phyloP scores from a whole-genome alignment of 2,888 invertebrate species.

The Amphimallon solstitiale region DNA sequence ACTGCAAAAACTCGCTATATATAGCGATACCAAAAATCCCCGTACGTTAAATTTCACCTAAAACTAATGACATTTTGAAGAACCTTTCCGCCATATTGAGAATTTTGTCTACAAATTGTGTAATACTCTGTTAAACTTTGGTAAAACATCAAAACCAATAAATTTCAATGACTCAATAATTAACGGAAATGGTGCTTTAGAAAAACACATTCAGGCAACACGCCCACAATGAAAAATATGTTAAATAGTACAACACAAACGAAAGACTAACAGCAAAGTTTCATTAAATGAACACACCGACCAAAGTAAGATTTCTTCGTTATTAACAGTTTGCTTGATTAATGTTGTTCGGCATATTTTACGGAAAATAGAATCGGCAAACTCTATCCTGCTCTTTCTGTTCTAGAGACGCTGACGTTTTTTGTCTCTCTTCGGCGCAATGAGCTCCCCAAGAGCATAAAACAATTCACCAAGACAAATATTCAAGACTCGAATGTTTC shows the following conservation, averaged over 20 bases:
- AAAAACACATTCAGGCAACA: no score
- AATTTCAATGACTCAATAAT: no score
- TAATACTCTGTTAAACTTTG: no score
- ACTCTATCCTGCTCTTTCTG: background rate
- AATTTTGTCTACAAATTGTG: no score
- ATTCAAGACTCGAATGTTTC: slow-evolving; percentile 24
- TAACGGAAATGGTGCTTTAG: no score
- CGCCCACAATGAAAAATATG: background rate
- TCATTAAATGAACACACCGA: background rate
- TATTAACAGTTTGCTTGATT: slow-evolving; percentile 31
- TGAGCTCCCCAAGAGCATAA: slow-evolving; percentile 5
- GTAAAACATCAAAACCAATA: no score
- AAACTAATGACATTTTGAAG: no score
- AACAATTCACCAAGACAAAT: slow-evolving; percentile 34
- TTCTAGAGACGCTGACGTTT: background rate
- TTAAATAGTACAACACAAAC: background rate
- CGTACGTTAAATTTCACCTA: no score
- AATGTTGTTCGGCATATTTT: slow-evolving; percentile 18
- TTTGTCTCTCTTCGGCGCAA: background rate
- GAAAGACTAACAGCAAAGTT: slow-evolving; percentile 18
- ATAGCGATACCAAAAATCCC: no score
- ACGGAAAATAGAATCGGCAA: background rate
- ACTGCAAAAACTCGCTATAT: no score
- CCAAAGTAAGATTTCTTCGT: slow-evolving; percentile 14
- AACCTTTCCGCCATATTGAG: no score